phyloP scores from a whole-genome alignment of 2,888 invertebrate species.

The Synanthedon formicaeformis region DNA sequence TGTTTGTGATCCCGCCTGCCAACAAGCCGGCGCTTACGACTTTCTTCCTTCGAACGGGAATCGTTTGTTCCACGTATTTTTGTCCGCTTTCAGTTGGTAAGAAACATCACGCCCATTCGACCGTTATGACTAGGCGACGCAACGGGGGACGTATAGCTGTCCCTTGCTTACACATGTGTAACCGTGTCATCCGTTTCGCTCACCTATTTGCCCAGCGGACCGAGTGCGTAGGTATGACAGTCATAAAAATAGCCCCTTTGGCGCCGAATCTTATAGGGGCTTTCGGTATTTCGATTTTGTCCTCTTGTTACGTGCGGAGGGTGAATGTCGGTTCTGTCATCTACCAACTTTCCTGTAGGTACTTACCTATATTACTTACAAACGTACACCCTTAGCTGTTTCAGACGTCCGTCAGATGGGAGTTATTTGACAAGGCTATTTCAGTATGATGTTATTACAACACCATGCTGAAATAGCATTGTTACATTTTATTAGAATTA shows the following conservation, averaged over 20 bases:
- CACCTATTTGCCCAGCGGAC: constrained; percentile 66
- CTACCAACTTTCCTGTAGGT: neutral
- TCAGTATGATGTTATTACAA: no score
- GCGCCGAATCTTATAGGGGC: constrained; percentile 65
- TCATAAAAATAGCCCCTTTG: constrained; percentile 71
- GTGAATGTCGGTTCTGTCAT: constrained; percentile 27
- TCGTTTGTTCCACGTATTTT: constrained; percentile 70
- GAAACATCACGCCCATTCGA: constrained; percentile 72
- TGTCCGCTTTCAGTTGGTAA: constrained; percentile 68
- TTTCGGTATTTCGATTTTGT: constrained; percentile 60
- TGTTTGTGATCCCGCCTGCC: neutral
- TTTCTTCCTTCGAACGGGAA: constrained; percentile 34
- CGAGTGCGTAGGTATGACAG: constrained; percentile 65
- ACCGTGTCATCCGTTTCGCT: constrained; percentile 41
- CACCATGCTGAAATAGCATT: no score
- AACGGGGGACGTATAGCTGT: constrained; percentile 57
- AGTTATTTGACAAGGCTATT: no score
- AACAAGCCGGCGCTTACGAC: constrained; percentile 34
- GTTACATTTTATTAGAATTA: no score
- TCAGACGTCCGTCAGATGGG: no score
- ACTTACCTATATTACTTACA: no score
- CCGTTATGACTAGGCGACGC: constrained; percentile 67
- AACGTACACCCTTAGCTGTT: no score
- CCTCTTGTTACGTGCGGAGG: constrained; percentile 54
- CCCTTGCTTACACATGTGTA: constrained; percentile 58